Base-by-base conservation (phyloP, 1,140 invertebrate species). In the Drosophila repletoides region DNA sequence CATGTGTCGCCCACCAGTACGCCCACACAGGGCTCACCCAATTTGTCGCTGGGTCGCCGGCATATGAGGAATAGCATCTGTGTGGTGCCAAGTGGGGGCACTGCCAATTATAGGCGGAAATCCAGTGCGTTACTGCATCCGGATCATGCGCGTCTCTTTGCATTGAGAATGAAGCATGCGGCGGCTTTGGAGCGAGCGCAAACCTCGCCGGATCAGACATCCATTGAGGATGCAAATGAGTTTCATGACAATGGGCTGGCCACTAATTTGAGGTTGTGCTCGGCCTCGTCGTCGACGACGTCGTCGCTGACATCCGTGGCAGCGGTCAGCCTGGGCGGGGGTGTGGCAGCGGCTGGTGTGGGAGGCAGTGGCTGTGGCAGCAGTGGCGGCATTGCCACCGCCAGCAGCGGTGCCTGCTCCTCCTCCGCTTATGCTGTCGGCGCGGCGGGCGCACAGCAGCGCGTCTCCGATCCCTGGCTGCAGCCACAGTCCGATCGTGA, bases 91-190 rank as follows among this genome's bases (percentile, higher is more conserved):
- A 72, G 56, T 29, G 68, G 52, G 5, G 53, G 48, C 0, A 64
- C 55, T 1, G 63, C 56, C 10, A 81, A 83, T 14, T 92, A 90
- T 3, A 90, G 93, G 14, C 90, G 93, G 26, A 92, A 93, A 29
- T 94, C 93, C 61, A 91, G 90, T 56, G 89, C 91, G 2, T 81
- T 94, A 0, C 90, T 95, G 12, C 94, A 94, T 91, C 94, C 94
- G 5, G 93, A 94, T 67, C 94, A 94, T 88, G 94, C 94, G 12
- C 90, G 93, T 1, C 88, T 94, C 2, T 90, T 92, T 38, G 89
- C 89, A 3, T 21, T 90, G 51, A 56, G 88, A 2, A 92, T 92
- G 60, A 88, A 92, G 7, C 91, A 92, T 70, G 91, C 92, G 28
- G 88, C 91, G 41, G 91, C 93, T 68, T 80, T 91, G 70, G 88